A percentile compares a stretch with the other conserved stretches of the same genome.
phyloP scores from a whole-genome alignment of 2,888 invertebrate genomes.

The Rosalia funebris region DNA sequence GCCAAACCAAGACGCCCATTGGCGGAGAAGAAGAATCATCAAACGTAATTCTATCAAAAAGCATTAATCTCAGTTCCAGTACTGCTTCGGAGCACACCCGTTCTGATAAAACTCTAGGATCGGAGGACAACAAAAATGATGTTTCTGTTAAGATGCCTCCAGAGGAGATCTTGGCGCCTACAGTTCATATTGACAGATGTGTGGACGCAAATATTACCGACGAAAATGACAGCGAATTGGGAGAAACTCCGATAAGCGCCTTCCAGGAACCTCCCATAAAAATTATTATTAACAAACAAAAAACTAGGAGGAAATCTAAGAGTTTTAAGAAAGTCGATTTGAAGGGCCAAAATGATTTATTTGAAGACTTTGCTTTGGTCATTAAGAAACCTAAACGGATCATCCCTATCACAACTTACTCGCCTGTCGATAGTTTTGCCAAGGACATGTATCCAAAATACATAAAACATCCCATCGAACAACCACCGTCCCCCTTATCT shows the following conservation, averaged over 20 bases:
- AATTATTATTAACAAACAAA: slow-evolving; percentile 41
- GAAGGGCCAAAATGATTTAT: slow-evolving; percentile 47
- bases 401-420: slow-evolving; percentile 39
- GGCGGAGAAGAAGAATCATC: no score
- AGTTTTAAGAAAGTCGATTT: slow-evolving; percentile 46
- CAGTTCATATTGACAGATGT: no score
- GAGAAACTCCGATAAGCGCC: no score
- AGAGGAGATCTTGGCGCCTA: no score
- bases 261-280: slow-evolving; percentile 36
- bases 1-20: background rate
- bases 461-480: slow-evolving; percentile 6
- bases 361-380: slow-evolving; percentile 50
- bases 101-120: no score
- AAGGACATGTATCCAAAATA: slow-evolving; percentile 30
- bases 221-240: no score
- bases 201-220: no score
- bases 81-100: no score
- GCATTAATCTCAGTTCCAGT: no score
- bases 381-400: slow-evolving; percentile 49
- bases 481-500: background rate
- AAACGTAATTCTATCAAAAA: no score
- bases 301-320: slow-evolving; percentile 49
- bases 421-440: slow-evolving; percentile 33
- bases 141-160: no score
- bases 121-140: no score